phyloP scores from a whole-genome alignment of 2,797 vertebrate genomes.

The Phalloptychus januarius region DNA sequence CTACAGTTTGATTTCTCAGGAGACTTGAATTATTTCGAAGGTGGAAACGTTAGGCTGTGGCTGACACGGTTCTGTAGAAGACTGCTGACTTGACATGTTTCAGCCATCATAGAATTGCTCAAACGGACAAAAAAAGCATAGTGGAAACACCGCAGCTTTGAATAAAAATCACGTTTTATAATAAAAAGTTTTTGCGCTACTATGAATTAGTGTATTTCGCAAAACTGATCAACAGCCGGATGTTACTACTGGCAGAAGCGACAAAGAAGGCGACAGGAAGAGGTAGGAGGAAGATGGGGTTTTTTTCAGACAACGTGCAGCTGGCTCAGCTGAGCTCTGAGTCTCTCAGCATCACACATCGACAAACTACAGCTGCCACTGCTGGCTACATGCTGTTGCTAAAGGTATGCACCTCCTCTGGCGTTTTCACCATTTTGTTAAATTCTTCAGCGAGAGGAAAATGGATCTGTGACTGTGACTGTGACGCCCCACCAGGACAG shows the following conservation, averaged over 20 bases:
- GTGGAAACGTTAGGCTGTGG: not conserved
- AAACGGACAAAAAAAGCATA: too few relatives aligned
- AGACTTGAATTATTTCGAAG: not conserved
- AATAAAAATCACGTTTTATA: too few relatives aligned
- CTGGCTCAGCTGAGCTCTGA: too few relatives aligned
- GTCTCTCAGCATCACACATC: not conserved
- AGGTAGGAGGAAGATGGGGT: too few relatives aligned
- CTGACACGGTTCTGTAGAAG: not conserved
- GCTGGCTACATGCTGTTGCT: not conserved
- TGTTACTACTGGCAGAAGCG: too few relatives aligned
- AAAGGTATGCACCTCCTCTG: not conserved
- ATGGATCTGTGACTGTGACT: not conserved
- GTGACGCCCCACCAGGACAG: not conserved
- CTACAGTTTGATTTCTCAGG: not conserved
- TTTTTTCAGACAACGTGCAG: too few relatives aligned
- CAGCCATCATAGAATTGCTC: not conserved
- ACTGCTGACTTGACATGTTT: not conserved
- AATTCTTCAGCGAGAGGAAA: not conserved
- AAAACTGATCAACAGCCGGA: too few relatives aligned
- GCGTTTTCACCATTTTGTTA: not conserved
- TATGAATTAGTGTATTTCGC: too few relatives aligned
- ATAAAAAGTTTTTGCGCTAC: too few relatives aligned
- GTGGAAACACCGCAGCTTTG: too few relatives aligned
- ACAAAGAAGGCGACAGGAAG: too few relatives aligned
- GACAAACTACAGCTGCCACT: not conserved